Base-by-base conservation (phyloP, 2,888 invertebrate genomes). In the Dryocosmus kuriphilus region DNA sequence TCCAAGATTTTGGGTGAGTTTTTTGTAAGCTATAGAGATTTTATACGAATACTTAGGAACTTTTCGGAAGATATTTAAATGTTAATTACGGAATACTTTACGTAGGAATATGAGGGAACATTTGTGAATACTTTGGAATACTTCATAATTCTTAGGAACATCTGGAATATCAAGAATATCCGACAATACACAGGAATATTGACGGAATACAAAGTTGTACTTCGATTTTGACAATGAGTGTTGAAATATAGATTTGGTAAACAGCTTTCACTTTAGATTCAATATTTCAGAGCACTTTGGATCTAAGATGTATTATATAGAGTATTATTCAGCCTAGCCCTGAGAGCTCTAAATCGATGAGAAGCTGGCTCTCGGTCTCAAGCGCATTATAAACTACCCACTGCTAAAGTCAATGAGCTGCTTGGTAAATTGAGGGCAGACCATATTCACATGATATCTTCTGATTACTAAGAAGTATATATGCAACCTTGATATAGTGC, bases 261-360 rank as follows among this genome's bases (percentile, higher is more conserved):
- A 22, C 57, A 57, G 41, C 41, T 76, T 76, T n/a, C 35, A 41
- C 6, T 57, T 38, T 8, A 32, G 35, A 71, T 41, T 60, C 27
- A 57, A 61, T 71, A 60, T 46, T 71, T 38, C 41, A 60, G 51
- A 51, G 32, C 71, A 27, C 71, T 71, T 46, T 30, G 46, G 4
- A 46, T 67, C 19, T n/a, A 67, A n/a, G 67, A 67, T 57, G 24
- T 27, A n/a, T 19, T 27, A 71, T 51, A 46, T 71, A n/a, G 11
- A n/a, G 46, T 71, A 30, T 46, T 46, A 71, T 71, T 4, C 71
- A 51, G 30, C 51, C 30, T 19, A 32, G 71, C 30, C 46, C 51
- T 71, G 51, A 51, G 71, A 71, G 71, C 51, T 30, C 0, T 46
- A 14, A n/a, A 71, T 71, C 71, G 71, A 71, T 71, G 30, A 71